Evolutionary conservation across 1,140 invertebrate species (phyloP).

Genomic region (Bombus confusus): DNA sequence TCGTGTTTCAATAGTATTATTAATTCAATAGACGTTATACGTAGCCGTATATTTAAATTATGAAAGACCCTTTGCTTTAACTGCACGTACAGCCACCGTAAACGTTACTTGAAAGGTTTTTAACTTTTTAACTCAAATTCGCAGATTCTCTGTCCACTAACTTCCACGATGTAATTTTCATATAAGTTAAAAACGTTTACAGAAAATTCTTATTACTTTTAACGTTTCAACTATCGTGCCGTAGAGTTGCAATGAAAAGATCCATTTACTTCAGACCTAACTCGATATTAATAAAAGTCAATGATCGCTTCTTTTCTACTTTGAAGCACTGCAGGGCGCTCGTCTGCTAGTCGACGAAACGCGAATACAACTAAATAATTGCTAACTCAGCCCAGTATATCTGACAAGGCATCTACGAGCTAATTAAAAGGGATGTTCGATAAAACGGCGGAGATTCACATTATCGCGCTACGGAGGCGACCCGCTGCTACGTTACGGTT

Average conservation of each 20-base stretch:
- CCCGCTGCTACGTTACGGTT: not conserved
- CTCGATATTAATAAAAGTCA: not conserved
- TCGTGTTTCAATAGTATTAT: not conserved
- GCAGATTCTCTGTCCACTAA: not conserved
- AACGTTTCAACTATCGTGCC: not conserved
- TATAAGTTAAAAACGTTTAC: not conserved
- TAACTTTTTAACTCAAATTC: not conserved
- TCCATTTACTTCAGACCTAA: not conserved
- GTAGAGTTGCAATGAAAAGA: not conserved
- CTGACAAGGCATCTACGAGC: slow-evolving; percentile 12
- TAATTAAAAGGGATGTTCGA: slow-evolving; percentile 41
- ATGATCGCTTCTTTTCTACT: too few relatives aligned
- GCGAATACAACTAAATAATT: slow-evolving; percentile 30
- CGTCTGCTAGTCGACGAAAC: slow-evolving; percentile 13
- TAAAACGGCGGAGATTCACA: slow-evolving; percentile 11
- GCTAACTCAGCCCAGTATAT: not conserved
- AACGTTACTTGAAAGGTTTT: too few relatives aligned
- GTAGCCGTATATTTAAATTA: not conserved
- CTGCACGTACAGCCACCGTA: not conserved
- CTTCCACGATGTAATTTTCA: not conserved
- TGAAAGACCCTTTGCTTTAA: too few relatives aligned
- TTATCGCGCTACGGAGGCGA: not conserved
- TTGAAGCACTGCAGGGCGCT: not conserved
- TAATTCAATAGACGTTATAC: not conserved
- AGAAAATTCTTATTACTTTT: not conserved